Percentiles rank a stretch among this genome's conserved stretches.
Evolutionary conservation across 1,140 invertebrate species (phyloP).

Genomic region (Chrysopa pallens): DNA sequence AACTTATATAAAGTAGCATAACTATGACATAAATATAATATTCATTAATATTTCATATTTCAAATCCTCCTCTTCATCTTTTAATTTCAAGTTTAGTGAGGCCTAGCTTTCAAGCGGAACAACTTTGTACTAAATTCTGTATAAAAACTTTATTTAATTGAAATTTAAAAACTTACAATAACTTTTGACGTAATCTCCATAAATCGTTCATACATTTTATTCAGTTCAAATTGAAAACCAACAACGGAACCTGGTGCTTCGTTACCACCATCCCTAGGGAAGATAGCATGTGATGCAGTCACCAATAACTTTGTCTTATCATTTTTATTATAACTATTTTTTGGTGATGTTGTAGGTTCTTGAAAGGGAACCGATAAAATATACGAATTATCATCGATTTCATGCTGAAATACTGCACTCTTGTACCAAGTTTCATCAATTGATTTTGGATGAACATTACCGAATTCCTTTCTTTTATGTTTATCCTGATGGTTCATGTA

Average conservation of each 20-base stretch:
- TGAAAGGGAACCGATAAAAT: slow-evolving; percentile 65
- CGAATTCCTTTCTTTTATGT: slow-evolving; percentile 43
- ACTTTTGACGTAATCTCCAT: slow-evolving; percentile 41
- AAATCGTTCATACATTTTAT: slow-evolving; percentile 43
- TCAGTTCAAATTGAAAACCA: slow-evolving; percentile 64
- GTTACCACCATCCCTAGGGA: slow-evolving; percentile 53
- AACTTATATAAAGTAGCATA: too few species aligned
- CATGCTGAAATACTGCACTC: slow-evolving; percentile 71
- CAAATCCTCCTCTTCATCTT: too few species aligned
- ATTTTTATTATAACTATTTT: slow-evolving; percentile 7
- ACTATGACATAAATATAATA: too few species aligned
- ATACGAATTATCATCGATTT: slow-evolving; percentile 51
- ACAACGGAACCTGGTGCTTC: slow-evolving; percentile 75
- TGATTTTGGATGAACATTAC: slow-evolving; percentile 54
- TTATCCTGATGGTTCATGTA: slow-evolving; percentile 28
- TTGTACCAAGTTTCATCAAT: slow-evolving; percentile 89
- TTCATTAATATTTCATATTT: too few species aligned
- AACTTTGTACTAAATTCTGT: neutral
- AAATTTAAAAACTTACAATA: neutral
- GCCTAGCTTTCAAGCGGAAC: too few species aligned
- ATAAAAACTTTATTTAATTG: neutral
- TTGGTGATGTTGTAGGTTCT: slow-evolving; percentile 17
- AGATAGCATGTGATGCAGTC: slow-evolving; percentile 71
- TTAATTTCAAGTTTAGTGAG: too few species aligned
- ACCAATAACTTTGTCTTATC: slow-evolving; percentile 36